Evolutionary conservation across 64 coral and sea anemone genomes (phyloP).

Genomic region (Montipora efflorescens): DNA sequence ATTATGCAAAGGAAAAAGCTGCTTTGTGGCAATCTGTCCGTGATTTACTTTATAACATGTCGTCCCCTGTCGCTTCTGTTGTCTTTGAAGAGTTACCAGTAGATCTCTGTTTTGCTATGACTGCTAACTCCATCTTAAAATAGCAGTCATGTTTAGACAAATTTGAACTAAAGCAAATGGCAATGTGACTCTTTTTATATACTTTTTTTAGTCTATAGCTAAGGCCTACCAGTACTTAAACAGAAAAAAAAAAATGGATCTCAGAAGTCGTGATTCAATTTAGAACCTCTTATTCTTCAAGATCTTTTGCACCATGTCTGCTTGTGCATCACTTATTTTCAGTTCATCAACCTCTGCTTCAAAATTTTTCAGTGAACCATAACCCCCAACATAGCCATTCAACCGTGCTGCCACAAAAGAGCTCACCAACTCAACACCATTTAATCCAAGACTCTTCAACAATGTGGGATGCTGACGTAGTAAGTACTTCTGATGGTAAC

Average conservation of each 20-base stretch:
- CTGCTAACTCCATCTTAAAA: too few relatives aligned
- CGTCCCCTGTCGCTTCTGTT: too few relatives aligned
- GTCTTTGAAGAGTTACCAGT: too few relatives aligned
- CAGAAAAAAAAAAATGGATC: not conserved
- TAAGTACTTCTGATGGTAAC: constrained; percentile 98
- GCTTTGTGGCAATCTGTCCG: too few relatives aligned
- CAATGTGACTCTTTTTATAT: too few relatives aligned
- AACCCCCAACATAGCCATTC: constrained; percentile 90
- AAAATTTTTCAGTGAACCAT: constrained; percentile 43
- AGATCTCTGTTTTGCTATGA: too few relatives aligned
- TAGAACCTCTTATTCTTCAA: constrained; percentile 27
- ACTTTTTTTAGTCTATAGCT: too few relatives aligned
- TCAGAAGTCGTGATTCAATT: not conserved
- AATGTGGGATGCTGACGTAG: constrained; percentile 62
- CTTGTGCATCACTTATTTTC: constrained; percentile 61
- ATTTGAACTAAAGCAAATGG: too few relatives aligned
- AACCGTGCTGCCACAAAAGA: constrained; percentile 81
- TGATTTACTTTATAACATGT: too few relatives aligned
- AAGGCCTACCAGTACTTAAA: not conserved
- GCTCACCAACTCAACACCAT: constrained; percentile 77
- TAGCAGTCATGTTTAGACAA: too few relatives aligned
- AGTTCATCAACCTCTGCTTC: constrained; percentile 70
- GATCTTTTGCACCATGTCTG: constrained; percentile 62
- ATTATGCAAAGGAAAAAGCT: too few relatives aligned
- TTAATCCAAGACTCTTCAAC: constrained; percentile 72